Base-by-base conservation (phyloP, 2,797 vertebrate genomes). In the Poliocrania exsul region DNA sequence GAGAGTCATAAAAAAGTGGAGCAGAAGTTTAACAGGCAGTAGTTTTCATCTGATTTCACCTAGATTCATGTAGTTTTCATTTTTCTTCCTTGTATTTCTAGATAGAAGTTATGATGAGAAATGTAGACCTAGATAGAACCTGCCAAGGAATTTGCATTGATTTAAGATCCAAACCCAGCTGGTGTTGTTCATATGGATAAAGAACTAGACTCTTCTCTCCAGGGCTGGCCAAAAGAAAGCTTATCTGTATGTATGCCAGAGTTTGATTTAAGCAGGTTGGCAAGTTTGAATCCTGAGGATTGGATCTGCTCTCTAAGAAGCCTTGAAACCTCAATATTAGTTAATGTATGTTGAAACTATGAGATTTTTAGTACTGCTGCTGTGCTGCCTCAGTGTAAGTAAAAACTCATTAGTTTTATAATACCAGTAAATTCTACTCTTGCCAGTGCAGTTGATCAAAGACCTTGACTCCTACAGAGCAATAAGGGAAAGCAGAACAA, bases 361-460 rank as follows among this genome's bases (percentile, higher is more conserved):
- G 28, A 82, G 62, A 60, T 51, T 75, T 94, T 84, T 56, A n/a
- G 33, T 56, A 31, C 16, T 42, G 44, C 21, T 85, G 64, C 56
- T 91, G 7, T 49, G 75, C 75, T 87, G 37, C 25, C 37, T 60
- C 44, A 21, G 37, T 89, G 33, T 77, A 96, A 92, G 86, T 60
- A 92, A 77, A 89, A 86, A 44, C 53, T 83, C 65, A 77, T 81
- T 91, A 90, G 9, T 62, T 94, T 87, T 85, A 69, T 85, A 87
- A 77, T 42, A 42, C 20, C 60, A 81, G 33, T 74, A 89, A 91
- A 91, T 95, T 56, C 37, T 87, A 51, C 51, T 73, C 35, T 14
- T 70, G 67, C 5, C 64, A 56, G 16, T 16, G 19, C 31, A 51
- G 44, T 15, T 73, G 51, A 91, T 89, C 58, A 85, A 91, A 91